Percentiles rank a stretch among this genome's conserved stretches.
Evolutionary conservation across 2,113 vertebrate species (phyloP).

Genomic region (Mobula hypostoma): DNA sequence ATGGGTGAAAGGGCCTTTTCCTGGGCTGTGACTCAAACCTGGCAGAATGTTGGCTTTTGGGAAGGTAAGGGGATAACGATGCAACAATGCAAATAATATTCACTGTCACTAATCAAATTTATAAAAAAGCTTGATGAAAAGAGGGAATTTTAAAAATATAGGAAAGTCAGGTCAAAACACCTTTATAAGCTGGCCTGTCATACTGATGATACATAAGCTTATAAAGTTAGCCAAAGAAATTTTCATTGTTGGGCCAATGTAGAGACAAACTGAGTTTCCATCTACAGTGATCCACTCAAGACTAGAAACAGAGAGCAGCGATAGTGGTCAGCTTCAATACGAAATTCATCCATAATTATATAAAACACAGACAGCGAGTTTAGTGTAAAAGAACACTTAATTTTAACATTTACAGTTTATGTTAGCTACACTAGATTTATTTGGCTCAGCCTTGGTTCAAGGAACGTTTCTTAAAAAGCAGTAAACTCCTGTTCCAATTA

Average conservation of each 20-base stretch:
- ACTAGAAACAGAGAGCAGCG: not conserved
- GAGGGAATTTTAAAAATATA: no score
- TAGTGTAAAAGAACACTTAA: not conserved
- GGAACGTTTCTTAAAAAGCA: conserved; percentile 65
- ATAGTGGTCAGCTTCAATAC: not conserved
- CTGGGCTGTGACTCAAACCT: no score
- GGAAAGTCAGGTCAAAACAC: no score
- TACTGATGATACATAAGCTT: not conserved
- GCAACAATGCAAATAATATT: no score
- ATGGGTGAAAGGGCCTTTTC: no score
- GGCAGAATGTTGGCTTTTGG: no score
- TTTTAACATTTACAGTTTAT: not conserved
- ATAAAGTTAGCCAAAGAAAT: not conserved
- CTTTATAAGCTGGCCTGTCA: no score
- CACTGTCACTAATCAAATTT: no score
- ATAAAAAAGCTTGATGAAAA: no score
- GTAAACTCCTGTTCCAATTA: conserved; percentile 72
- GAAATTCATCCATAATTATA: not conserved
- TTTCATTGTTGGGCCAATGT: not conserved
- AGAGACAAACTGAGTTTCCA: no score
- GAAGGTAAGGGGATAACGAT: no score
- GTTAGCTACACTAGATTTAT: not conserved
- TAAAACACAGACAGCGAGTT: not conserved
- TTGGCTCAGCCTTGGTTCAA: not conserved
- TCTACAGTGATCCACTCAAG: not conserved